Evolutionary conservation across 2,113 vertebrate genomes (phyloP), one percentile per base, ranked within the genome.

Genomic region (Nothocercus julius): DNA sequence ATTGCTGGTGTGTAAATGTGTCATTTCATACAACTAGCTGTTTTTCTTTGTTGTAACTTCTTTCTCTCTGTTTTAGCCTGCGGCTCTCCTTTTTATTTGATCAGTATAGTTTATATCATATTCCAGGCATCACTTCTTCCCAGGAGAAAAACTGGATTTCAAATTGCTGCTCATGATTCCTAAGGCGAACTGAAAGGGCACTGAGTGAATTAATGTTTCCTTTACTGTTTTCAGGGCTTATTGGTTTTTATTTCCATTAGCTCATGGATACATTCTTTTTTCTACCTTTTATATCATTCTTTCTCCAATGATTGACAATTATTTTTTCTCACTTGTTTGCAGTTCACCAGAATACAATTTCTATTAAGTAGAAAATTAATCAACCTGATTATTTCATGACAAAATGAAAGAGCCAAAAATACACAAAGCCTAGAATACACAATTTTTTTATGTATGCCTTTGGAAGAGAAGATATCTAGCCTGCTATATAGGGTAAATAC

Each of bases 61-160:
- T 97, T 97, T 96, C 92, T 94, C 67, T 97, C 94, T 97, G 97
- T 97, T 97, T 97, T 97, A 97, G 97, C 98, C 98, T 62, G 86
- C 74, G 75, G 97, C 97, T 93, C 76, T 87, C 61, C 88, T 97
- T 97, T 98, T 98, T 98, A 98, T 98, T 98, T 98, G 97, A 98
- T 98, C 97, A 98, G 97, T 97, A 95, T 96, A 98, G 96, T 98
- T 98, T 98, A 98, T 97, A 98, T 97, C 95, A 97, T 97, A 98
- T 98, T 98, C 97, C 63, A 95, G 96, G 90, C 97, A 98, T 93
- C 96, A 94, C 85, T 95, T 97, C 96, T 97, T 97, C 97, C 98
- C 97, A 97, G 92, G 93, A 98, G 98, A 97, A 94, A 98, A 98
- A 90, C 89, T 96, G 88, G 89, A 96, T 97, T 98, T 98, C 95